Conservation (phyloP, 2,888 invertebrate species). For the Scotopteryx bipunctaria region DNA sequence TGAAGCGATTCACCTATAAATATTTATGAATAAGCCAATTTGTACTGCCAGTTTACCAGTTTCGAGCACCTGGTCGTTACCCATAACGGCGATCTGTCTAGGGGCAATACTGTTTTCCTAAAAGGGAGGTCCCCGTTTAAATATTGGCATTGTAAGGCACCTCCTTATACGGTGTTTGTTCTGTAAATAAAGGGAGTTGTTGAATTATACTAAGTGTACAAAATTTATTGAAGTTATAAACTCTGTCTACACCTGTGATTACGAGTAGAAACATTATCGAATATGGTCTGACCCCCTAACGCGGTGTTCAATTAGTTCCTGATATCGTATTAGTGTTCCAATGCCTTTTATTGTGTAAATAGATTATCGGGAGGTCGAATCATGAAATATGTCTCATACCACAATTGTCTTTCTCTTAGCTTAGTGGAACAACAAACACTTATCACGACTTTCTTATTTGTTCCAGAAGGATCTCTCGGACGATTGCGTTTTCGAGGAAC, state of each 20-base stretch:
- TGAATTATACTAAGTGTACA: constrained; percentile 29
- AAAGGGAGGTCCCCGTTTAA: constrained; percentile 60
- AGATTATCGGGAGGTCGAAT: too few relatives aligned
- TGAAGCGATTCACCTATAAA: constrained; percentile 64
- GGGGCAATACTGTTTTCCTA: constrained; percentile 53
- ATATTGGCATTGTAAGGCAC: constrained; percentile 53
- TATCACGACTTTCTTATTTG: constrained; percentile 67
- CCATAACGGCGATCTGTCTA: constrained; percentile 53
- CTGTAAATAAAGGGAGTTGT: constrained; percentile 42
- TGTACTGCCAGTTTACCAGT: constrained; percentile 40
- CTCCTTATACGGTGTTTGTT: constrained; percentile 46
- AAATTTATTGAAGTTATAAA: constrained; percentile 44
- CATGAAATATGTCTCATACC: too few relatives aligned
- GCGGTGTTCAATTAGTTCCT: background rate
- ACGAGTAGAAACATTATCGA: constrained; percentile 5
- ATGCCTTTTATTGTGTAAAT: background rate
- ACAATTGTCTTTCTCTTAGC: too few relatives aligned
- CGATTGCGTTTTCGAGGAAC: constrained; percentile 94
- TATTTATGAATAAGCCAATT: constrained; percentile 71
- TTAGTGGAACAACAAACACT: constrained; percentile 35
- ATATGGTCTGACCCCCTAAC: background rate
- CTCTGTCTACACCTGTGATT: constrained; percentile 39
- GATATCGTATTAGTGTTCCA: background rate
- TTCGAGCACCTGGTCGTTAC: constrained; percentile 48
- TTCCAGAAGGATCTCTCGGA: constrained; percentile 93